Conservation (phyloP, 2,797 vertebrate species). For the Nothura maculosa region DNA sequence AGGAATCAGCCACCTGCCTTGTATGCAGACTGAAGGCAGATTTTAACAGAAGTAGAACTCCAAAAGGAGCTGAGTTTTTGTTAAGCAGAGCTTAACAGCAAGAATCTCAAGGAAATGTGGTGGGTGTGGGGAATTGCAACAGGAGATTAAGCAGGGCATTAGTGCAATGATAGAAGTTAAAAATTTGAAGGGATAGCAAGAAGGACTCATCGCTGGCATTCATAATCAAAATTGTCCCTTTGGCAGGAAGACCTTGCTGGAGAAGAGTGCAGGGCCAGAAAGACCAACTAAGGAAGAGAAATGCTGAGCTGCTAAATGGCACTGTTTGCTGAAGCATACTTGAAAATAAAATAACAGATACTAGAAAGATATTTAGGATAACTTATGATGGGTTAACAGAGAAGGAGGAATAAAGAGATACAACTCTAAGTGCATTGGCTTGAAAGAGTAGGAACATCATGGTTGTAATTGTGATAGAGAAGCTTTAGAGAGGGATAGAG, state of each 20-base stretch:
- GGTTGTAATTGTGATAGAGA: not conserved
- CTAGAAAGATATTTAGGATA: not conserved
- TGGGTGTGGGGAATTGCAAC: not conserved
- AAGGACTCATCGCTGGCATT: not conserved
- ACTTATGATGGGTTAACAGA: not conserved
- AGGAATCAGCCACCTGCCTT: not conserved
- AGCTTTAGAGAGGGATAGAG: not conserved
- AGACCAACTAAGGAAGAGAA: not conserved
- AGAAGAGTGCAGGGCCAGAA: not conserved
- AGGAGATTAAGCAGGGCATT: not conserved
- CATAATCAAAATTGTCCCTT: not conserved
- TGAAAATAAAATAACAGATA: not conserved
- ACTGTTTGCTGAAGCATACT: not conserved
- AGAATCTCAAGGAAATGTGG: not conserved
- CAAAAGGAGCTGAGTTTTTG: not conserved
- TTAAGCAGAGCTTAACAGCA: not conserved
- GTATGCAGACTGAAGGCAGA: not conserved
- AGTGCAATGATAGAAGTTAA: not conserved
- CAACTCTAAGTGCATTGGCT: not conserved
- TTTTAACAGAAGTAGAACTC: not conserved
- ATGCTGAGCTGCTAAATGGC: not conserved
- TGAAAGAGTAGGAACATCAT: constrained; percentile 1
- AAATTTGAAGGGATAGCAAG: not conserved
- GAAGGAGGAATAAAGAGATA: constrained; percentile 2
- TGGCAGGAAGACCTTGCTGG: not conserved